A percentile compares a stretch with the other conserved stretches of the same genome.
Conservation (phyloP, 2,113 vertebrate species). For the Rafetus swinhoei region DNA sequence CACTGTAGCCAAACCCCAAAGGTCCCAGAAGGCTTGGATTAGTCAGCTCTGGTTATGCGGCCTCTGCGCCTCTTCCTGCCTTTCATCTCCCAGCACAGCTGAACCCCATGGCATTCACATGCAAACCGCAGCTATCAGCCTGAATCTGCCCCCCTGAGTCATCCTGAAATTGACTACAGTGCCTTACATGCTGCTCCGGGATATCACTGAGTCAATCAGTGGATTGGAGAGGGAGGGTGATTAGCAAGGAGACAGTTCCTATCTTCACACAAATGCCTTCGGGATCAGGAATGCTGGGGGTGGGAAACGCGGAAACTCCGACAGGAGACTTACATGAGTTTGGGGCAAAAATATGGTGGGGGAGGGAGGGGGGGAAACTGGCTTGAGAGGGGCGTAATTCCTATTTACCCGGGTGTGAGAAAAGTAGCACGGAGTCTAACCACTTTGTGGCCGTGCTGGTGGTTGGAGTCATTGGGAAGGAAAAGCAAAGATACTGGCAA, state of each 20-base stretch:
- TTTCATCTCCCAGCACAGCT: background rate
- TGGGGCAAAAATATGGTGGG: background rate
- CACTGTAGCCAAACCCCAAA: background rate
- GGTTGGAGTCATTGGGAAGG: background rate
- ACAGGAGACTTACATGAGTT: background rate
- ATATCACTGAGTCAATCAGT: conserved; percentile 20
- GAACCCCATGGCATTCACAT: background rate
- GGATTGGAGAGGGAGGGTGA: background rate
- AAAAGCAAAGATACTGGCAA: background rate
- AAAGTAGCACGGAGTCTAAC: background rate
- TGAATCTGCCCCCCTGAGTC: conserved; percentile 39
- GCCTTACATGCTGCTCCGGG: background rate
- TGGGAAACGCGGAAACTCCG: background rate
- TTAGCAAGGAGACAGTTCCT: conserved; percentile 49
- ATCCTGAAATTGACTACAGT: background rate
- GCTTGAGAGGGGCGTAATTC: background rate
- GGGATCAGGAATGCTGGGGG: background rate
- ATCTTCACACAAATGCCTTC: background rate
- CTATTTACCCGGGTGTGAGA: background rate
- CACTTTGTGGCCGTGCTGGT: background rate
- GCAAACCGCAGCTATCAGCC: conserved; percentile 15
- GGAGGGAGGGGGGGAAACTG: background rate
- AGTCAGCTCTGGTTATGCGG: background rate
- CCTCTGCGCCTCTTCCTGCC: background rate
- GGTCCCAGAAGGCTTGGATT: background rate